Base-by-base conservation (phyloP, 2,113 vertebrate species). In the Rhombomys opimus region DNA sequence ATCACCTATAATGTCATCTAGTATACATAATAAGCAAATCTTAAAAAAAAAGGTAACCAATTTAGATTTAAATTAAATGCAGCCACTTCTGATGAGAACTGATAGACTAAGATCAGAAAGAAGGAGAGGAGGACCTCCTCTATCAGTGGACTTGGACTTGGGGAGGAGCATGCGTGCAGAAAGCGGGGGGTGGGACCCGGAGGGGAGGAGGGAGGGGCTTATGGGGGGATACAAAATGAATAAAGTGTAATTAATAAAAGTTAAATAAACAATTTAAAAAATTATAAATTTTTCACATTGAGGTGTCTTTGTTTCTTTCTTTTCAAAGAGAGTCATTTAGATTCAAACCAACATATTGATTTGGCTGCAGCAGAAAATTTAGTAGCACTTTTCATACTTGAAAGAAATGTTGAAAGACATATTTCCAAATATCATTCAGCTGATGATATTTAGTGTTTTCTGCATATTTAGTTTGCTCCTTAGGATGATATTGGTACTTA, bases 391-490 rank as follows among this genome's bases (percentile, higher is more conserved):
- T 95, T 97, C 61, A 93, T 68, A 82, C 23, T 87, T 84, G 88
- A 67, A 38, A 85, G 94, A 86, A 86, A 82, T 89, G 14, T 97
- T 89, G 52, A 96, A 95, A 97, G 65, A 63, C 22, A 13, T 91
- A 89, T 89, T 95, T 97, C 89, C 89, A 96, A 96, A 96, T 96
- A 85, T 90, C 81, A 97, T 97, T 96, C 94, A 94, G 87, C 84
- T 97, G 97, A 97, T 97, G 93, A 91, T 93, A 95, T 96, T 95
- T 94, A 54, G 80, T 80, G 32, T 96, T 97, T 97, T 90, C 88
- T 95, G 78, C 91, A 87, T 96, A 94, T 92, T 96, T 97, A 87
- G 50, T 96, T 95, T 96, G 87, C 93, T 91, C 57, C 88, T 96
- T 95, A 82, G 89, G 77, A 91, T 87, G 61, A 89, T 94, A 93